phyloP scores from a whole-genome alignment of 1,140 invertebrate species.

The Cryptotermes secundus region DNA sequence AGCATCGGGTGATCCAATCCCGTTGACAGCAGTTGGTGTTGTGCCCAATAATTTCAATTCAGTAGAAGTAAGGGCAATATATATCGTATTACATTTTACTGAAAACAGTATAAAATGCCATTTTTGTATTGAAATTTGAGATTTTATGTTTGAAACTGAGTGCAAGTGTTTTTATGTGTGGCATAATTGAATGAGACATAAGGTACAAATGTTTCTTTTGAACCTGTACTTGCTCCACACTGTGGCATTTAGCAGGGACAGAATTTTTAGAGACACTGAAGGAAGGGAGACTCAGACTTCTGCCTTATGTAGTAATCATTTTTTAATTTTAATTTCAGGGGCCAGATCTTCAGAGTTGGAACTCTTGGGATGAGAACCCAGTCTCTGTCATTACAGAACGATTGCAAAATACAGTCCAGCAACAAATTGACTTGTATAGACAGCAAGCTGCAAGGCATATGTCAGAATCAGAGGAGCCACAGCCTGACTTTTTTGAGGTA shows the following conservation, averaged over 20 bases:
- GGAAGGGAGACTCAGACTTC: too few species aligned
- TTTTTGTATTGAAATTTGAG: too few species aligned
- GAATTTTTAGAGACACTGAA: too few species aligned
- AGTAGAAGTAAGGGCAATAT: neutral
- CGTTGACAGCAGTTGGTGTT: constrained; percentile 53
- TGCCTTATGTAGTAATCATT: neutral
- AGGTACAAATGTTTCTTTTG: too few species aligned
- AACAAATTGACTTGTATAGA: constrained; percentile 56
- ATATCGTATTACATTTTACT: too few species aligned
- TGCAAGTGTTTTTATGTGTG: too few species aligned
- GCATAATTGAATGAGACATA: too few species aligned
- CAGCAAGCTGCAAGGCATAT: constrained; percentile 44
- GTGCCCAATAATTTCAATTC: constrained; percentile 45
- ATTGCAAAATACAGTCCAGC: constrained; percentile 50
- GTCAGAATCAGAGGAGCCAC: constrained; percentile 44
- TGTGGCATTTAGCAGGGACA: too few species aligned
- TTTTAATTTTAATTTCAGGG: constrained; percentile 37
- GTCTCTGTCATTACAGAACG: constrained; percentile 40
- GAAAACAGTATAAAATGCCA: too few species aligned
- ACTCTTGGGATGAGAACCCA: constrained; percentile 49
- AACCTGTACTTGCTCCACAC: too few species aligned
- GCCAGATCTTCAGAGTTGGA: constrained; percentile 47
- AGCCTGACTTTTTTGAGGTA: constrained; percentile 53
- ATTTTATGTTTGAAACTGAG: too few species aligned
- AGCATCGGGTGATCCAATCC: constrained; percentile 53